Conservation (phyloP, 2,888 invertebrate genomes). For the Spodoptera picta region DNA sequence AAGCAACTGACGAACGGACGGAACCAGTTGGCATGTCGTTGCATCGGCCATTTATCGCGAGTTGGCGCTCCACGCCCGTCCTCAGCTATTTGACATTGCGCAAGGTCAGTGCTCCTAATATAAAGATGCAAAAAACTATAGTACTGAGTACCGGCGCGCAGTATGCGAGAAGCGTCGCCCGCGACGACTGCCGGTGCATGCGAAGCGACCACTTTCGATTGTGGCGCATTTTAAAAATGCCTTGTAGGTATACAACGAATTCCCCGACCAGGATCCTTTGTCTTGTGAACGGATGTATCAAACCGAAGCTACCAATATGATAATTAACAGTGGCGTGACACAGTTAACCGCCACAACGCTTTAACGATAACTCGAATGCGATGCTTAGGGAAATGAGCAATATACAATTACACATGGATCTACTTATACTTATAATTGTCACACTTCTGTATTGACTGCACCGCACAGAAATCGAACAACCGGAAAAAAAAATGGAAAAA, state of each 20-base stretch:
- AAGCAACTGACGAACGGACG: conserved; percentile 58
- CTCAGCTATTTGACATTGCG: conserved; percentile 88
- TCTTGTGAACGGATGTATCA: conserved; percentile 62
- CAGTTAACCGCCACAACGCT: conserved; percentile 30
- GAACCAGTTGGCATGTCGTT: conserved; percentile 75
- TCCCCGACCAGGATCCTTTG: conserved; percentile 68
- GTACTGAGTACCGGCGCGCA: conserved; percentile 63
- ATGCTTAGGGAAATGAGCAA: conserved; percentile 39
- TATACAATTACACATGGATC: conserved; percentile 24
- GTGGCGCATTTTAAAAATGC: conserved; percentile 69
- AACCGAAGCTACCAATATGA: conserved; percentile 60
- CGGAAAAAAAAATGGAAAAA: no score
- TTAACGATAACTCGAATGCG: conserved; percentile 45
- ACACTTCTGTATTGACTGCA: conserved; percentile 25
- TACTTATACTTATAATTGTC: conserved; percentile 32
- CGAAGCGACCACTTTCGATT: conserved; percentile 84
- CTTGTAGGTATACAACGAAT: conserved; percentile 59
- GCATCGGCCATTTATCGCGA: conserved; percentile 70
- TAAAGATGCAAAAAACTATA: conserved; percentile 83
- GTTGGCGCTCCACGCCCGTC: conserved; percentile 70
- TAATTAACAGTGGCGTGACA: conserved; percentile 46
- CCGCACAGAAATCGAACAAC: conserved; percentile 3
- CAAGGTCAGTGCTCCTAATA: conserved; percentile 88
- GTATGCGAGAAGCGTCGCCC: conserved; percentile 72
- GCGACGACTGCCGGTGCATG: conserved; percentile 72